Conservation (phyloP, 2,113 vertebrate species). For the Beaufortia kweichowensis region DNA sequence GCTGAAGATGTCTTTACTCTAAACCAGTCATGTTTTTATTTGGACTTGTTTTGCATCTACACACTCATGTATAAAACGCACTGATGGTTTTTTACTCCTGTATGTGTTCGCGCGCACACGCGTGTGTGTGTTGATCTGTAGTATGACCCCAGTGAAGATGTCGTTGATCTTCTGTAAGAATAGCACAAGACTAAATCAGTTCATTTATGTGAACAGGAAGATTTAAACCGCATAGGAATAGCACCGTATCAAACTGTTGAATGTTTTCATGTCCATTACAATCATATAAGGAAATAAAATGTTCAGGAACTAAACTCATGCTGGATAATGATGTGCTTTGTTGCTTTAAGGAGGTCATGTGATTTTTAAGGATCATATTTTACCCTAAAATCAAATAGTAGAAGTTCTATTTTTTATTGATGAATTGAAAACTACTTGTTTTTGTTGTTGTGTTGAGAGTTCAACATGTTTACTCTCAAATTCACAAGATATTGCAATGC, state of each 20-base stretch:
- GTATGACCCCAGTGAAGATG: background rate
- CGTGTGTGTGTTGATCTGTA: conserved; percentile 44
- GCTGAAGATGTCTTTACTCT: too few relatives aligned
- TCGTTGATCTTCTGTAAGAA: conserved; percentile 21
- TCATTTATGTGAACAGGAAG: background rate
- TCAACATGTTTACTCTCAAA: too few relatives aligned
- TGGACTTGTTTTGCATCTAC: conserved; percentile 49
- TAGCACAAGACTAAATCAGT: conserved; percentile 7
- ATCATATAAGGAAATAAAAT: background rate
- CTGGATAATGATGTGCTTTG: too few relatives aligned
- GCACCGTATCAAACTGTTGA: conserved; percentile 18
- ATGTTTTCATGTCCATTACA: background rate
- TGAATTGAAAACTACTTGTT: background rate
- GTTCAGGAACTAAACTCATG: too few relatives aligned
- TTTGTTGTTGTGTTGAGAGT: too few relatives aligned
- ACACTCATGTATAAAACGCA: conserved; percentile 70
- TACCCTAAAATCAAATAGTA: background rate
- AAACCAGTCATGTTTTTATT: conserved; percentile 7
- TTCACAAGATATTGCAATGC: background rate
- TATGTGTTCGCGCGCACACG: conserved; percentile 49
- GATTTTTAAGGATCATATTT: conserved; percentile 8
- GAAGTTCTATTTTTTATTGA: background rate
- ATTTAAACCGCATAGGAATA: conserved; percentile 16
- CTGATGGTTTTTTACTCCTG: conserved; percentile 69
- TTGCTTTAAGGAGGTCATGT: background rate